Evolutionary conservation across 2,797 vertebrate species (phyloP), one percentile per base, ranked within the genome.

Genomic region (Danio choprae): DNA sequence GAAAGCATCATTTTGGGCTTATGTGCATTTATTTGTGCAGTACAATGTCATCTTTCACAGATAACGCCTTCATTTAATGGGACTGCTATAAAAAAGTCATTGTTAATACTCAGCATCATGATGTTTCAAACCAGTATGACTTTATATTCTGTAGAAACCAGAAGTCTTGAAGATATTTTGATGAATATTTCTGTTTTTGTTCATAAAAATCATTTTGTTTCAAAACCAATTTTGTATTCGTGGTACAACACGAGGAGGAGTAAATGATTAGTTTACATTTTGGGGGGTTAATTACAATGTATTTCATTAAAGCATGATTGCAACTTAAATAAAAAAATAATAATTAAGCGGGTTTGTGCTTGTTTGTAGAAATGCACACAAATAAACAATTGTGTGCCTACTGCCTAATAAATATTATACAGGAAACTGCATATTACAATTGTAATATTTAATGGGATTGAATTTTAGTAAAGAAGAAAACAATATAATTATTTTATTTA

Each of bases 1-100:
- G 68, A 13, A 48, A 70, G 53, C 65, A 44, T 77, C 5, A 60
- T 64, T 41, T 41, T 60, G 77, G 13, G 18, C 58, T 41, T 43
- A 18, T 51, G 12, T 67, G 41, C 46, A 15, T 46, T 46, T 22
- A 40, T 64, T 58, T 40, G 29, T 55, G 29, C 18, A 20, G 4
- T 4, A 55, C 40, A 40, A 65, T 59, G 68, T 59, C 11, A 50
- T 43, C 3, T 16, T 73, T 36, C 36, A 18, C 36, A 63, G 60
- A 15, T 7, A 60, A n/a, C 15, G 18, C 60, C 12, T 48, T 74
- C 15, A 18, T 38, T 79, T 73, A 58, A 76, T 44, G 71, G 12
- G 7, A 5, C 12, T 11, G 40, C 73, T 20, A n/a, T n/a, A 64
- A 40, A 55, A 16, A 15, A 12, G 12, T 67, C 43, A 48, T 67